Base-by-base conservation (phyloP, 2,113 vertebrate species). In the Delphinapterus leucas region DNA sequence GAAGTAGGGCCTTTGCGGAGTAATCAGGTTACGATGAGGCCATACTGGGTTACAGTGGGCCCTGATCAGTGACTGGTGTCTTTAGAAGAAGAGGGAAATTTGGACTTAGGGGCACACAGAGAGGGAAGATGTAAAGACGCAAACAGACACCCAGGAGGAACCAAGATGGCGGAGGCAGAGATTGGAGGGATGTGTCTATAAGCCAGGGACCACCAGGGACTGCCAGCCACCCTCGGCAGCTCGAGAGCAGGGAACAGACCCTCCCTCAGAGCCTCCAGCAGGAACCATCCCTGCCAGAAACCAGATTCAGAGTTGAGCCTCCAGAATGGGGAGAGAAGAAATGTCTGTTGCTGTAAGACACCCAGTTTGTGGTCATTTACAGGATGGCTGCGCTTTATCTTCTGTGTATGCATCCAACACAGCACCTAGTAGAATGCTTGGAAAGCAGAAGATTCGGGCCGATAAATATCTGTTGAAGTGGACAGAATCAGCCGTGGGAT, bases 221-320 rank as follows among this genome's bases (percentile, higher is more conserved):
- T 15, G n/a, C 44, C 65, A 1, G 6, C 28, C 23, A 53, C 47
- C 15, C 33, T 23, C 12, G n/a, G 49, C 0, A 1, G 76, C 49
- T 55, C 11, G n/a, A 63, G 44, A 74, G 23, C 60, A 28, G 8
- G 33, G 28, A 20, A 13, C 31, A 36, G 33, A 6, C 25, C 81
- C 17, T 73, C 20, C 20, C 9, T 17, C 6, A 20, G 36, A 9
- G 4, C 3, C 79, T 77, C 31, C 17, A 53, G 14, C 47, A 93
- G 44, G 2, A 88, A 13, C 36, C 3, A 28, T 6, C 8, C 12
- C 26, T 61, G 14, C 61, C 61, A 79, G 4, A 15, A 38, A 18
- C 8, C 60, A 20, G 41, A 47, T 80, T 55, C 33, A 23, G 17
- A 76, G 14, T 58, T 87, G 74, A 77, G 36, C 23, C 12, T 80